Evolutionary conservation across 2,888 invertebrate genomes (phyloP), one percentile per base, ranked within the genome.

Genomic region (Tubulanus polymorphus): DNA sequence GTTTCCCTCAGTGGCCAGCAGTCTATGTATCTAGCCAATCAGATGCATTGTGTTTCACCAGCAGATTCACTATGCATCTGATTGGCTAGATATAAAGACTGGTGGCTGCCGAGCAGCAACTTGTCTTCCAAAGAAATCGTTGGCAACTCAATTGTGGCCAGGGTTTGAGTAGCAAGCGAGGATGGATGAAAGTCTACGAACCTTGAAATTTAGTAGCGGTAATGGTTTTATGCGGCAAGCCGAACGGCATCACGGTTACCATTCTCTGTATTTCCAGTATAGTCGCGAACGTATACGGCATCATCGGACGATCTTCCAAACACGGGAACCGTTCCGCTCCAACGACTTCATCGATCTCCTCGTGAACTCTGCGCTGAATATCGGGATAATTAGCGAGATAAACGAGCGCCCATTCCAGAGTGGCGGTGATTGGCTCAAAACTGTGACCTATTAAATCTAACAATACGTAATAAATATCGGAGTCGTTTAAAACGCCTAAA

Each of bases 261-360:
- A 69, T 57, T 50, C 72, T 56, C 28, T 70, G 67, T 8, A 66
- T 65, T 51, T 72, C 72, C 54, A 65, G 54, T 3, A 72, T 67
- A 18, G 70, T 69, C 8, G 72, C 70, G 56, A 62, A 60, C 12
- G 69, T 71, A 55, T 69, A 68, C 0, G 72, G 71, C 8, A 72
- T 60, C 30, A 61, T 64, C 10, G 64, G 63, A 60, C 71, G 70
- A 50, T 71, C 70, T 18, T 51, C 56, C 18, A 71, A 48, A n/a
- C 57, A 57, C 15, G 72, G 72, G 27, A 68, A 58, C 23, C 69
- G 56, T 26, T 67, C 64, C 15, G 63, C 60, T n/a, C 70, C 69
- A 8, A 71, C 64, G 35, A 69, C 68, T 15, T 53, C 29, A 28
- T 69, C 63, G 20, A 72, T 49, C 37, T 72, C 72, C 48, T 62